Base-by-base conservation (phyloP, 2,113 vertebrate genomes). In the Isichthys henryi region DNA sequence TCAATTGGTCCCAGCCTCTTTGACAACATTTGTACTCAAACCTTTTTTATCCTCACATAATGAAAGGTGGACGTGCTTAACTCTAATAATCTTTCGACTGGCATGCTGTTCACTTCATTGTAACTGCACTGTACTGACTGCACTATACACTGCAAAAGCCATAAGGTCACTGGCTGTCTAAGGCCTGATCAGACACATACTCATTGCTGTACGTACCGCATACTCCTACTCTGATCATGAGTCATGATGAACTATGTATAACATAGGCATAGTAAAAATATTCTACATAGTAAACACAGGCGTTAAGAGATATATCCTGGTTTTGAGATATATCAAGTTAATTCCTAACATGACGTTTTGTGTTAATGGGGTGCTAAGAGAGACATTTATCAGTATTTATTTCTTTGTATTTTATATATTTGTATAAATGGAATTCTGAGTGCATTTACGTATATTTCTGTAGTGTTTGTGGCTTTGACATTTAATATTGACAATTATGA, bases 391-490 rank as follows among this genome's bases (percentile, higher is more conserved):
- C 35, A 39, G 74, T 19, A 43, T 80, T 80, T 43, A 43, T 80
- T 80, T 84, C 7, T 84, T 84, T 48, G 45, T 84, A 84, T 84
- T 84, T 80, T 43, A 7, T 48, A 84, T 84, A 84, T 84, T 84
- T 84, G 39, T 84, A 84, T 84, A 84, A 84, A 84, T 84, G 45
- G 82, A 84, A 84, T 84, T 84, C 45, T 84, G 82, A 84, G 23
- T 84, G 82, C 82, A 84, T 84, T 48, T n/a, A 84, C 4, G 23
- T 48, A 45, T 46, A 84, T 23, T 84, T 46, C 82, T 46, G 82
- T 48, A 84, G 82, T 46, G 23, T 84, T 84, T 48, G 39, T 48
- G 82, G 10, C 45, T 45, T 84, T 84, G 82, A 46, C 82, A 84
- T 80, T 35, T 48, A 84, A 84, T 84, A 84, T 84, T 48, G 39